Evolutionary conservation across 1,140 invertebrate genomes (phyloP), one percentile per base, ranked within the genome.

Genomic region (Lasaia peninsularis): DNA sequence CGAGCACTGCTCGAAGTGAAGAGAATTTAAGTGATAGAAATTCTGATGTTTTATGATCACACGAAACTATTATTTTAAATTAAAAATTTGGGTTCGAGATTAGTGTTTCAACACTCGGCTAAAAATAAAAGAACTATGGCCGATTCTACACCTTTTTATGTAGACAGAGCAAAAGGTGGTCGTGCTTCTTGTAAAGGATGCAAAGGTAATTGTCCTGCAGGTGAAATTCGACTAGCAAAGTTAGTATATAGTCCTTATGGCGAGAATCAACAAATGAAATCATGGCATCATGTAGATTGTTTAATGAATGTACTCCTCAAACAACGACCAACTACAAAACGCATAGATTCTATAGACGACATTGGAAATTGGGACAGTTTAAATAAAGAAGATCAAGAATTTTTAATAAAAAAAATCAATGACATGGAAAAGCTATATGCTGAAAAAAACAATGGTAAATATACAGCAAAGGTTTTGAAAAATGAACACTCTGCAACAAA

Each of bases 141-240:
- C 62, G 90, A 78, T 54, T 78, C 55, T 62, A 75, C 60, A 57
- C 91, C 91, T 2, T 95, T 94, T 75, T 92, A 89, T 34, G 91
- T 93, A 10, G 96, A 97, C 58, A 91, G 94, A 63, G 96, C 95
- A 0, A 96, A 96, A 86, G 91, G 92, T 0, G 94, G 94, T 0
- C 91, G 94, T 35, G 94, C 96, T 0, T 92, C 92, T n/a, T 98
- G 96, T 76, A 97, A 97, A 75, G 95, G 94, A 79, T 98, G 96
- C 80, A 97, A 97, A 88, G 84, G 92, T 53, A 94, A 95, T 68
- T 94, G 96, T 70, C 91, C 93, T 3, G 93, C 94, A 75, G 94
- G 93, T 18, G 85, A 91, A 35, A 67, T 96, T 32, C 88, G 95
- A 55, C 90, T 97, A 14, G 95, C 93, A 0, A 95, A 96, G 89